Evolutionary conservation across 2,888 invertebrate genomes (phyloP).

Genomic region (Pollenia labialis): DNA sequence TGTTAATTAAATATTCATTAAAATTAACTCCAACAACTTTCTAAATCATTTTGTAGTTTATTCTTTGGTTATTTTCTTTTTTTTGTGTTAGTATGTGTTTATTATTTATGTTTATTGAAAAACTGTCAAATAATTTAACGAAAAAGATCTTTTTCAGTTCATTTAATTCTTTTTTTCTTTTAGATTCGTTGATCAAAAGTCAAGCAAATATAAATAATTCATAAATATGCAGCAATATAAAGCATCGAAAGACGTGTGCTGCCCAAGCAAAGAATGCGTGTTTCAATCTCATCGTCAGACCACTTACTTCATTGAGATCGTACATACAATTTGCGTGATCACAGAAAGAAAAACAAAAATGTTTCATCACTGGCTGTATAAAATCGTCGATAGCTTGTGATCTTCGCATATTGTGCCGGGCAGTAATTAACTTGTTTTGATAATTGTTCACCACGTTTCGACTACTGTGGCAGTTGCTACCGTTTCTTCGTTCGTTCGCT

Average conservation of each 20-base stretch:
- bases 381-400: slow-evolving; percentile 52
- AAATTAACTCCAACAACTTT: slow-evolving; percentile 59
- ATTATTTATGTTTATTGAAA: slow-evolving; percentile 57
- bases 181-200: slow-evolving; percentile 27
- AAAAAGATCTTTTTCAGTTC: slow-evolving; percentile 24
- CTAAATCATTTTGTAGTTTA: slow-evolving; percentile 12
- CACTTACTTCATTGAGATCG: slow-evolving; percentile 11
- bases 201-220: slow-evolving; percentile 61
- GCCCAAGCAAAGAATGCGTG: slow-evolving; percentile 52
- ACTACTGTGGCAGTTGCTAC: slow-evolving; percentile 72
- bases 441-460: slow-evolving; percentile 78
- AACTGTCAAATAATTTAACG: slow-evolving; percentile 60
- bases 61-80: not conserved
- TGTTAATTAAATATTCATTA: slow-evolving; percentile 61
- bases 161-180: slow-evolving; percentile 2
- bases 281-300: slow-evolving; percentile 33
- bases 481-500: slow-evolving; percentile 23
- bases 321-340: slow-evolving; percentile 56
- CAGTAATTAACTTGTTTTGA: slow-evolving; percentile 81
- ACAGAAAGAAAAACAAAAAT: slow-evolving; percentile 10
- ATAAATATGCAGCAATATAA: slow-evolving; percentile 50
- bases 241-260: slow-evolving; percentile 49
- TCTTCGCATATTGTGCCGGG: slow-evolving; percentile 57
- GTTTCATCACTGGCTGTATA: slow-evolving; percentile 30
- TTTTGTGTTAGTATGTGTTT: not conserved